These are phyloP conservation scores for Zaprionus gabonicus DNA, from an alignment of 1,140 invertebrate species.

Conservation along the genomic window DNA sequence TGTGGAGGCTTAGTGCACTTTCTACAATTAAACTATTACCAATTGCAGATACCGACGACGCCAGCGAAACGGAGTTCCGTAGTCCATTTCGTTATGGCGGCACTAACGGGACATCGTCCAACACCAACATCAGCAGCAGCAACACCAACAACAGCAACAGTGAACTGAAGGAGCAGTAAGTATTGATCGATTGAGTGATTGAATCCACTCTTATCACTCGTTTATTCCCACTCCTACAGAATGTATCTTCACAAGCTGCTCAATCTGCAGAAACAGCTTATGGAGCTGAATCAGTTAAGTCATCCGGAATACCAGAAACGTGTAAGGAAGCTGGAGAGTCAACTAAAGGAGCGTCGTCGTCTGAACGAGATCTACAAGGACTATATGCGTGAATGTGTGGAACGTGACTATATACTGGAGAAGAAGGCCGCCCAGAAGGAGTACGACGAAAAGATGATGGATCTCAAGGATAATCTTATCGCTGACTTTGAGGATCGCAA, in stretches of 20 bases:
- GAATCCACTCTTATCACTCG: background rate
- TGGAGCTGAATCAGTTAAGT: slow-evolving; percentile 93
- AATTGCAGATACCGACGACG: slow-evolving; percentile 93
- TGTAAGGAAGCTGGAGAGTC: slow-evolving; percentile 92
- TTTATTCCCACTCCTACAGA: slow-evolving; percentile 85
- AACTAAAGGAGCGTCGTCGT: slow-evolving; percentile 91
- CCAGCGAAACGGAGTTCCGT: slow-evolving; percentile 94
- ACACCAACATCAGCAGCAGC: slow-evolving; percentile 39
- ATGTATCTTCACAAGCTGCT: slow-evolving; percentile 97
- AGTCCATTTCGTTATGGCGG: slow-evolving; percentile 87
- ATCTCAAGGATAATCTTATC: slow-evolving; percentile 95
- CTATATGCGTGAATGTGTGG: slow-evolving; percentile 93
- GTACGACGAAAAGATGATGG: slow-evolving; percentile 96
- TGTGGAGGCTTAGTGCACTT: slow-evolving; percentile 4
- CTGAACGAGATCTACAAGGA: slow-evolving; percentile 93
- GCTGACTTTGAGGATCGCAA: slow-evolving; percentile 97
- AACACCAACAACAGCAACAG: slow-evolving; percentile 71
- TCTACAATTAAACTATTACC: slow-evolving; percentile 25
- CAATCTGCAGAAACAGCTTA: slow-evolving; percentile 94
- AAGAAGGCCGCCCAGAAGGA: slow-evolving; percentile 95
- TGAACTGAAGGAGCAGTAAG: slow-evolving; percentile 96
- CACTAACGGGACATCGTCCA: slow-evolving; percentile 85
- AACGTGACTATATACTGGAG: slow-evolving; percentile 94
- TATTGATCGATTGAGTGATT: background rate
- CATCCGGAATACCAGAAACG: slow-evolving; percentile 94